Conservation (phyloP, 2,113 vertebrate genomes). For the Mungos mungo region DNA sequence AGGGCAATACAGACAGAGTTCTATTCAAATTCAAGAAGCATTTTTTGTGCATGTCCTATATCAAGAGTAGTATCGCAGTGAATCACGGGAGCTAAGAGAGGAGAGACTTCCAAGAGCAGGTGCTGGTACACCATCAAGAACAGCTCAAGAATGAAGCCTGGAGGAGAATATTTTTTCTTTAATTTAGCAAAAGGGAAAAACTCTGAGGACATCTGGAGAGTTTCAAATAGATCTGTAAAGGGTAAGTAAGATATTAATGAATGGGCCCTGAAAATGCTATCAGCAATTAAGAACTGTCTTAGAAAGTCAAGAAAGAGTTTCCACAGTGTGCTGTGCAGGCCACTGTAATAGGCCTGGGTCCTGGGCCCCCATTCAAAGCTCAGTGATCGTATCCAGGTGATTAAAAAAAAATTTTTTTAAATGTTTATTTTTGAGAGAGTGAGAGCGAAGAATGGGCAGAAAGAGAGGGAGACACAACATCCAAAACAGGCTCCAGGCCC, state of each 20-base stretch:
- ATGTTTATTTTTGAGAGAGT: no score
- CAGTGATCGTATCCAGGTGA: neutral
- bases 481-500: no score
- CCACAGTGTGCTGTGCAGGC: neutral
- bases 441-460: no score
- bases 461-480: no score
- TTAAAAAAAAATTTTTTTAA: neutral
- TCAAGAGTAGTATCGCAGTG: neutral
- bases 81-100: neutral
- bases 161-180: neutral
- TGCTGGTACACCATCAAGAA: neutral
- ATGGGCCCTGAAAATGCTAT: neutral
- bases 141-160: neutral
- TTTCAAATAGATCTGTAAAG: neutral
- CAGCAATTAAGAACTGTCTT: neutral
- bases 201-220: neutral
- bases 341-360: neutral
- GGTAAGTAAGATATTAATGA: neutral
- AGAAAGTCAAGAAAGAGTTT: neutral
- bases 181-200: neutral
- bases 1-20: neutral
- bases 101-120: neutral
- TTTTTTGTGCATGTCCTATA: neutral
- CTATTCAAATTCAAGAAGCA: neutral
- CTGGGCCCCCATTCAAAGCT: neutral